Evolutionary conservation across 1,140 invertebrate genomes (phyloP), one percentile per base, ranked within the genome.

Genomic region (Acromyrmex charruanus): DNA sequence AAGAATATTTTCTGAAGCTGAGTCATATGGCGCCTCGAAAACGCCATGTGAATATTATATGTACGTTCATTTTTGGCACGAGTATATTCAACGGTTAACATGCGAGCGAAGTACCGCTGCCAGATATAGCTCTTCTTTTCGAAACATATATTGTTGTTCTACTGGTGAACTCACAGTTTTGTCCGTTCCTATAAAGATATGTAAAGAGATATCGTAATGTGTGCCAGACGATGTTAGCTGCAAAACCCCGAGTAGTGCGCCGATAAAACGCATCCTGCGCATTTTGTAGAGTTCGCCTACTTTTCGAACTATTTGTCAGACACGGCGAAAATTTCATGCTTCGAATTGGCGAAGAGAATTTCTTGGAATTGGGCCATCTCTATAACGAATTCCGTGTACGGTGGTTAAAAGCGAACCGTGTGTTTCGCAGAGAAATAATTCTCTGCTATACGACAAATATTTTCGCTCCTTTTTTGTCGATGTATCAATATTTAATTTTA

Each of bases 221-320:
- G 55, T 35, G 68, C 68, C 68, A 82, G 55, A 69, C 68, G 68
- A 31, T 61, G 69, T 44, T 74, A 59, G 39, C 68, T 55, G 63
- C 14, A 69, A 6, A 58, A 81, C 18, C 18, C 5, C n/a, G 16
- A 18, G 39, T 25, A 21, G n/a, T 16, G 53, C 18, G 35, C 53
- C 68, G 79, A 82, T 72, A 82, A 59, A 74, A 82, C 53, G 65
- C 72, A 39, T 74, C 12, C 79, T 49, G 51, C 53, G 14, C 80
- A 59, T 82, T 82, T 39, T 39, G 39, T 72, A 5, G 68, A 82
- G 25, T 82, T 72, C 68, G 80, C 18, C 68, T 49, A 75, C 69
- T 75, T 84, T 61, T 84, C 44, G 53, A 84, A 75, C 55, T 75
- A 61, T 84, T 84, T 75, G 39, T 84, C 69, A 21, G 55, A 84